phyloP scores from a whole-genome alignment of 2,888 invertebrate genomes.

The Thereva unica region DNA sequence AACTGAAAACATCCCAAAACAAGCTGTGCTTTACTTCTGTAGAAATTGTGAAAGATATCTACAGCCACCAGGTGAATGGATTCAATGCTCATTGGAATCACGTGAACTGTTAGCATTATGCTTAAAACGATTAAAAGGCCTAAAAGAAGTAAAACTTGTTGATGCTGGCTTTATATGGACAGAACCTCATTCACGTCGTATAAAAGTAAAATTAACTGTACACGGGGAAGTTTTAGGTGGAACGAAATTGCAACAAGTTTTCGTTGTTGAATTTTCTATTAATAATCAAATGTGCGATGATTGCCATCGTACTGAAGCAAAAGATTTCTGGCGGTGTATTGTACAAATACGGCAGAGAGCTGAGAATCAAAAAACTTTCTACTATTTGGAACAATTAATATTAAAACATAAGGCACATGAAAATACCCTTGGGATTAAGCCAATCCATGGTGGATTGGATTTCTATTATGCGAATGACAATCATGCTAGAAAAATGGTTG shows the following conservation, averaged over 20 bases:
- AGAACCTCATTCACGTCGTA: slow-evolving; percentile 96
- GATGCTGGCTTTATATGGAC: slow-evolving; percentile 99
- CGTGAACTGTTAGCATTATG: slow-evolving; percentile 88
- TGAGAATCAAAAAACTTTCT: slow-evolving; percentile 95
- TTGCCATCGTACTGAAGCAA: slow-evolving; percentile 95
- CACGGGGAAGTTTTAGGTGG: slow-evolving; percentile 94
- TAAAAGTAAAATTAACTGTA: slow-evolving; percentile 93
- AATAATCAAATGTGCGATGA: slow-evolving; percentile 96
- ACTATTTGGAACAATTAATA: slow-evolving; percentile 95
- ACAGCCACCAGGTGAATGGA: slow-evolving; percentile 90
- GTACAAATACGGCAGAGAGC: slow-evolving; percentile 87
- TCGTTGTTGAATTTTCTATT: slow-evolving; percentile 90
- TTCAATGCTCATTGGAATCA: slow-evolving; percentile 84
- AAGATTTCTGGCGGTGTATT: slow-evolving; percentile 95
- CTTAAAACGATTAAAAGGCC: slow-evolving; percentile 86
- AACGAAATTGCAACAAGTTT: slow-evolving; percentile 90
- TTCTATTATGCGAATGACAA: slow-evolving; percentile 91
- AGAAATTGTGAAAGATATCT: slow-evolving; percentile 92
- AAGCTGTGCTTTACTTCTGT: slow-evolving; percentile 87
- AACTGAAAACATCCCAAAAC: slow-evolving; percentile 94
- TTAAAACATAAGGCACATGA: slow-evolving; percentile 93
- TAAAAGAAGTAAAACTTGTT: slow-evolving; percentile 85
- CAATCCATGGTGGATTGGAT: slow-evolving; percentile 86
- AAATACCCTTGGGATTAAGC: slow-evolving; percentile 85
- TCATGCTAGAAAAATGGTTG: slow-evolving; percentile 92